phyloP scores from a whole-genome alignment of 2,797 vertebrate species.

The Chelmon rostratus region DNA sequence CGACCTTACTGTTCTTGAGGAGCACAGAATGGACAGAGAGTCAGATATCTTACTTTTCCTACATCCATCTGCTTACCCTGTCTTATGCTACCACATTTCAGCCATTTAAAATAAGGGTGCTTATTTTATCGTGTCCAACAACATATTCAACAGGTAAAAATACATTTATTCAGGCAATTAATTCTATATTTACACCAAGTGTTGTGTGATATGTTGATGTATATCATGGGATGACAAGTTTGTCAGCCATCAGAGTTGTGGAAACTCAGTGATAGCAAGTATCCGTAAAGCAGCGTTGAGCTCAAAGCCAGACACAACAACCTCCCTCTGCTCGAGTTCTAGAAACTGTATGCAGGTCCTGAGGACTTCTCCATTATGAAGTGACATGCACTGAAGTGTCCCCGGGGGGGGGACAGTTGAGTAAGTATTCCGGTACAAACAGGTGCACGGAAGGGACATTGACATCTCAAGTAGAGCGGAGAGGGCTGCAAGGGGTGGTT shows the following conservation, averaged over 20 bases:
- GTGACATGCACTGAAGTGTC: too few species aligned
- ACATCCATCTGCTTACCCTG: background rate
- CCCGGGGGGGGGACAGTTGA: conserved; percentile 2
- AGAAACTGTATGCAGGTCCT: too few species aligned
- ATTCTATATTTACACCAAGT: too few species aligned
- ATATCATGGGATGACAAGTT: background rate
- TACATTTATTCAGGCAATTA: background rate
- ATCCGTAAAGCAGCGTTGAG: too few species aligned
- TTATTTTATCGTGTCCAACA: background rate
- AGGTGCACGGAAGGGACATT: conserved; percentile 19
- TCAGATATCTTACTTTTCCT: background rate
- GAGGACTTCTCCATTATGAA: too few species aligned
- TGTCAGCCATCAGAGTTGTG: background rate
- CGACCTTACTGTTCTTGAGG: too few species aligned
- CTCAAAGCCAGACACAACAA: too few species aligned
- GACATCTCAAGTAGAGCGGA: conserved; percentile 32
- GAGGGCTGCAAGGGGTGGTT: conserved; percentile 26
- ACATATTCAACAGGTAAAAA: background rate
- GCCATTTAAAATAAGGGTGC: background rate
- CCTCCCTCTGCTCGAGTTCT: too few species aligned
- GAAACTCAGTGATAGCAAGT: too few species aligned
- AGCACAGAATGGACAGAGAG: background rate
- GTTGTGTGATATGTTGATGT: background rate
- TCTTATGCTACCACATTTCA: background rate
- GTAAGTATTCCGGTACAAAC: conserved; percentile 5